Evolutionary conservation across 2,113 vertebrate species (phyloP).

Genomic region (Corythornis madagascariensis): DNA sequence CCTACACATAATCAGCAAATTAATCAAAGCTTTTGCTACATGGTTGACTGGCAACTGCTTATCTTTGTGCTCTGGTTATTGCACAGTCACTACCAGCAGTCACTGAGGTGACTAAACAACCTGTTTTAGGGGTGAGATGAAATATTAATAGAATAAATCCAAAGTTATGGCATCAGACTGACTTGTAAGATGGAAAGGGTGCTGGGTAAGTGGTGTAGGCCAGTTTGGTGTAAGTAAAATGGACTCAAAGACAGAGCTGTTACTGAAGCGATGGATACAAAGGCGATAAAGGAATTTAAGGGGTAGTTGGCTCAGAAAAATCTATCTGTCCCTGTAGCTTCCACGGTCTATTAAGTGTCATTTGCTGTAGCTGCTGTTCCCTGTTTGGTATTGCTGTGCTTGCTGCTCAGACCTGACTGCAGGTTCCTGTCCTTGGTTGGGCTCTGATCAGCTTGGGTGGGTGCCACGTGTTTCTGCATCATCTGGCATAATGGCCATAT

Average conservation of each 20-base stretch:
- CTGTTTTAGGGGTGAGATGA: background rate
- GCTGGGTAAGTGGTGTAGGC: fast-evolving
- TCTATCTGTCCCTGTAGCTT: background rate
- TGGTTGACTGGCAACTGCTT: background rate
- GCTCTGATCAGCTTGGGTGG: background rate
- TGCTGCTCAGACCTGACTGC: background rate
- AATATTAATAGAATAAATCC: background rate
- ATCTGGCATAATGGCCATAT: background rate
- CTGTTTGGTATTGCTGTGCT: background rate
- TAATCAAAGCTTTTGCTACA: background rate
- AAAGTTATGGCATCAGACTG: background rate
- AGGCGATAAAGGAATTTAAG: background rate
- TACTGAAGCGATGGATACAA: background rate
- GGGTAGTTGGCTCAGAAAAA: background rate
- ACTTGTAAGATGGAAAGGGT: background rate
- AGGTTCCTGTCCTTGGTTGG: background rate
- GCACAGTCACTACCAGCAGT: background rate
- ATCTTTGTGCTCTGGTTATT: background rate
- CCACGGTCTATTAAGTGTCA: background rate
- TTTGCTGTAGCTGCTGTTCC: background rate
- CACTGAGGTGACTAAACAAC: background rate
- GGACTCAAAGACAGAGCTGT: background rate
- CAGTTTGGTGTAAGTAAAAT: background rate
- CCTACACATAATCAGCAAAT: background rate
- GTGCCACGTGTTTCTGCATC: background rate